These are phyloP conservation scores for Micromussa lordhowensis DNA, from an alignment of 92 coral and sea anemone species.

Conservation along the genomic window DNA sequence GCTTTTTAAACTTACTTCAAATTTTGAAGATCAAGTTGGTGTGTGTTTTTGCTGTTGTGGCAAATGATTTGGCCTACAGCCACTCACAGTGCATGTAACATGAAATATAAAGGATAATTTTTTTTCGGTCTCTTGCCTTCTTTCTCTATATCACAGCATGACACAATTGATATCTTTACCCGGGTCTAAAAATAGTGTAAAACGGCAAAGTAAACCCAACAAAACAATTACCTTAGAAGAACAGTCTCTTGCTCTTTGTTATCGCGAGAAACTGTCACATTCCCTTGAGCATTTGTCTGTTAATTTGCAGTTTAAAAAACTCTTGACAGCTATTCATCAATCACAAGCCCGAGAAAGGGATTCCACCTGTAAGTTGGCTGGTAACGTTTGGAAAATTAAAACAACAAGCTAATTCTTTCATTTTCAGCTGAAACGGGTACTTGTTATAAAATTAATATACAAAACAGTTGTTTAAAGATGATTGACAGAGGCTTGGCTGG, in stretches of 20 bases:
- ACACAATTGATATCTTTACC: not conserved
- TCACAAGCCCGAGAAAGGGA: no score
- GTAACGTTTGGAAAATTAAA: not conserved
- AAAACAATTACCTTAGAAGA: not conserved
- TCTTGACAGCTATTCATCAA: slow-evolving; percentile 12
- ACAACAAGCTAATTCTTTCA: not conserved
- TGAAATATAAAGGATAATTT: not conserved
- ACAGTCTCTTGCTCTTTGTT: not conserved
- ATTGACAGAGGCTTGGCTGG: no score
- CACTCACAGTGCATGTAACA: not conserved
- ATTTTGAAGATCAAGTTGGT: not conserved
- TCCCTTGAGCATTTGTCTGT: slow-evolving; percentile 11
- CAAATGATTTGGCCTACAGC: not conserved
- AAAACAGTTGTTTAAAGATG: not conserved
- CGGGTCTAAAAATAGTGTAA: not conserved
- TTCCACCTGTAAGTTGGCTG: slow-evolving; percentile 9
- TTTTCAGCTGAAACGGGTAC: slow-evolving; percentile 1
- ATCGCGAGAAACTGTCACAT: not conserved
- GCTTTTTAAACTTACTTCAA: not conserved
- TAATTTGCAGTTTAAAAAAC: not conserved
- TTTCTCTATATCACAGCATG: slow-evolving; percentile 1
- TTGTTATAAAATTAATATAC: not conserved
- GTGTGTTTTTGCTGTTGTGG: not conserved
- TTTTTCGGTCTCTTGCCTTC: slow-evolving; percentile 5
- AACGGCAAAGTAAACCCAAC: not conserved